Evolutionary conservation across 2,113 vertebrate genomes (phyloP).

Genomic region (Turnix velox): DNA sequence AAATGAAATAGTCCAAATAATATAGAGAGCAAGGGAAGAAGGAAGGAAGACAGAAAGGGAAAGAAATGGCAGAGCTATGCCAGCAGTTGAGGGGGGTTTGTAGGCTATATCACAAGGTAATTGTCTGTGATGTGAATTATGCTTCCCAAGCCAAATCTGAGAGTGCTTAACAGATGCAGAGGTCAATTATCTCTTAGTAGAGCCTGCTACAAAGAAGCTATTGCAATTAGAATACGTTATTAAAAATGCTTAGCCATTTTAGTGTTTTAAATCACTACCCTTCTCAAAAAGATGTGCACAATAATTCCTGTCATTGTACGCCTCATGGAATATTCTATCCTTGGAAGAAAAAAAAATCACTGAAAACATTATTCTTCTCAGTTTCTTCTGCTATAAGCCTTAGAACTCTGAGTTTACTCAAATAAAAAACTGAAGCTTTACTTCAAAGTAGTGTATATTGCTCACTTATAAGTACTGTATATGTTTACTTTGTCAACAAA

Average conservation of each 20-base stretch:
- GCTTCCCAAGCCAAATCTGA: constrained; percentile 54
- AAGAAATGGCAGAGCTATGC: background rate
- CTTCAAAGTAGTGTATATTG: background rate
- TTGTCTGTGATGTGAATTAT: constrained; percentile 55
- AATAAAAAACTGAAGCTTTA: background rate
- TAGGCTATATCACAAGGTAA: constrained; percentile 44
- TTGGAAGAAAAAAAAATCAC: background rate
- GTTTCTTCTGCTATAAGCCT: background rate
- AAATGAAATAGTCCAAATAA: constrained; percentile 42
- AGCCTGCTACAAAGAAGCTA: constrained; percentile 43
- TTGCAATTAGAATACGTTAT: constrained; percentile 47
- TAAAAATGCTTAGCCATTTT: constrained; percentile 43
- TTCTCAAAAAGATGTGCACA: constrained; percentile 2
- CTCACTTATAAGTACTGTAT: background rate
- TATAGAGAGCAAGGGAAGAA: constrained; percentile 6
- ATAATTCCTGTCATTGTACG: background rate
- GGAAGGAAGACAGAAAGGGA: background rate
- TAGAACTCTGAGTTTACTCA: background rate
- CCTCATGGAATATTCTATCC: background rate
- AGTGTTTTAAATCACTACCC: constrained; percentile 38
- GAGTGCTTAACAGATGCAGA: constrained; percentile 44
- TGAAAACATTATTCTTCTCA: constrained; percentile 14
- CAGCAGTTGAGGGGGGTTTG: background rate
- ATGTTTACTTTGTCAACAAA: background rate
- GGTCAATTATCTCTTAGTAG: constrained; percentile 66